Conservation (phyloP, 2,888 invertebrate genomes). For the Orchestes rusci region DNA sequence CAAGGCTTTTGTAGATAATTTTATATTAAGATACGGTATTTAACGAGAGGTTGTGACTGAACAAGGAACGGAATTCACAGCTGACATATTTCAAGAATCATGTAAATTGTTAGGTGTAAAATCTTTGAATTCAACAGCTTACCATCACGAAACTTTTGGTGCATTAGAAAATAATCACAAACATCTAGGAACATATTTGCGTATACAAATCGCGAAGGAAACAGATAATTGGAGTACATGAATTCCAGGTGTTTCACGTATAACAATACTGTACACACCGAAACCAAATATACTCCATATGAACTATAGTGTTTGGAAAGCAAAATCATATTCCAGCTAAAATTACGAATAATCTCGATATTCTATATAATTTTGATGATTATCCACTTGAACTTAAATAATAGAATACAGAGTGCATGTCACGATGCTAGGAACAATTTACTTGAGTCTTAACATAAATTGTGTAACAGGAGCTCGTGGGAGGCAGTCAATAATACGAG, state of each 20-base stretch:
- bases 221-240: not conserved
- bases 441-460: too few relatives aligned
- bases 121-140: not conserved
- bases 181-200: not conserved
- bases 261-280: not conserved
- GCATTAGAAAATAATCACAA: not conserved
- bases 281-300: too few relatives aligned
- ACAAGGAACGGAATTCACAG: not conserved
- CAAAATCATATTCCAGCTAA: too few relatives aligned
- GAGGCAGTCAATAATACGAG: too few relatives aligned
- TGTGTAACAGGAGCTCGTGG: too few relatives aligned
- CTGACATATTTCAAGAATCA: not conserved
- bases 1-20: too few relatives aligned
- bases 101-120: not conserved
- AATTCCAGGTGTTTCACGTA: not conserved
- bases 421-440: too few relatives aligned
- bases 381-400: too few relatives aligned
- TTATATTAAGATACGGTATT: constrained; percentile 2
- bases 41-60: not conserved
- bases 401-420: too few relatives aligned
- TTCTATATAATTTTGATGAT: too few relatives aligned
- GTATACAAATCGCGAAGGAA: not conserved
- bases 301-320: too few relatives aligned
- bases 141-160: constrained; percentile 1
- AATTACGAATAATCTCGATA: too few relatives aligned